Evolutionary conservation across 2,797 vertebrate species (phyloP), one percentile per base, ranked within the genome.

Genomic region (Artibeus jamaicensis): DNA sequence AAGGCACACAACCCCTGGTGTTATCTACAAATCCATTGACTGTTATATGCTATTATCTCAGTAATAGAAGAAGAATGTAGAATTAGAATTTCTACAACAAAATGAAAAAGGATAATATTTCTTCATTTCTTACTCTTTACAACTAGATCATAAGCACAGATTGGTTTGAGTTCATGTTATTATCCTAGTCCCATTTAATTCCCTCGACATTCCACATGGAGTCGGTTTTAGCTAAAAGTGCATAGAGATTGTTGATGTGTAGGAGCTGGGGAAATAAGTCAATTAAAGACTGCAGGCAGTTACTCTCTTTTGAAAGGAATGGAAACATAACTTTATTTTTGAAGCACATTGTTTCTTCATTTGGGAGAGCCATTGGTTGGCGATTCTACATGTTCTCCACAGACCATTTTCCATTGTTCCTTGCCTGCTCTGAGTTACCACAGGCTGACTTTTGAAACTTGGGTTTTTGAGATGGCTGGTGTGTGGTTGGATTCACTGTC

Each of bases 101-200:
- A 87, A 86, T 92, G 42, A 55, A 32, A 59, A 86, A 74, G 29
- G 34, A 15, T 22, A 89, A 6, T 83, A 77, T 86, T 95, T 93
- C 57, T 84, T 79, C 50, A 91, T 93, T 86, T 95, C 37, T 93
- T 77, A 68, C 29, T 91, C 32, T 95, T 82, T 88, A 42, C 73
- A 92, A 29, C 32, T 87, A 53, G 9, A 12, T 74, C 77, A 92
- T 92, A 86, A 94, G 18, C 24, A 57, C 32, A 57, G n/a, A 85
- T 74, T 77, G n/a, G 77, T 94, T 44, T 86, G 50, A 90, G 18
- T 34, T 86, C 14, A 73, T 42, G 5, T 5, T 79, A 77, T 86
- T 89, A 79, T 44, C 26, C 39, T 48, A 32, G 21, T 65, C 62
- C 24, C 18, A 55, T 86, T 92, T 85, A 39, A 34, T 70, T 26